Percentiles rank a stretch among this genome's conserved stretches.
phyloP scores from a whole-genome alignment of 30 jellyfish, hydroid and myxozoan genomes.

The Phacellophora camtschatica region DNA sequence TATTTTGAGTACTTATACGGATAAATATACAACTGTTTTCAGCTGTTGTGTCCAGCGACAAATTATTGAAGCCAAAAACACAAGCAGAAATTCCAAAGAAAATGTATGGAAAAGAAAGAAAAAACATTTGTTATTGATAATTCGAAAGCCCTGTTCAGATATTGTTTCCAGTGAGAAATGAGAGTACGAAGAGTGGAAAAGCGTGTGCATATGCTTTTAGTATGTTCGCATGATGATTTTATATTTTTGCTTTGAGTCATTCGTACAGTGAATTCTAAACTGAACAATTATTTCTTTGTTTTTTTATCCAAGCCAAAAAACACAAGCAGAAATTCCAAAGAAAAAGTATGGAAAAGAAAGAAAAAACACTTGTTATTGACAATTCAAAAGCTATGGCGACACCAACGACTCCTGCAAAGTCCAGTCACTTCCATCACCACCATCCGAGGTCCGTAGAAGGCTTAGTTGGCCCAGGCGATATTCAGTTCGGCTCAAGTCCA shows the following conservation, averaged over 20 bases:
- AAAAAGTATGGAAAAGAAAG: conserved; percentile 65
- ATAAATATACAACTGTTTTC: no score
- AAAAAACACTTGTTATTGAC: conserved; percentile 40
- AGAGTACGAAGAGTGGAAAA: no score
- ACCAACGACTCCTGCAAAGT: not conserved
- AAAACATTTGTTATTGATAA: conserved; percentile 44
- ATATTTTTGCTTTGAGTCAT: no score
- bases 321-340: conserved; percentile 51
- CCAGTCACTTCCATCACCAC: conserved; percentile 15
- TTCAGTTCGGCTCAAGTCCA: conserved; percentile 68
- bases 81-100: conserved; percentile 48
- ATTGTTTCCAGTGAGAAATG: no score
- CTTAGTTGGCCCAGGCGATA: conserved; percentile 96
- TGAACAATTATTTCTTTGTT: no score
- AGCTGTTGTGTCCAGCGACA: no score
- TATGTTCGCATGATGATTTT: no score
- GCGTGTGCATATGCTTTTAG: no score
- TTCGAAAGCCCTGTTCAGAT: conserved; percentile 42
- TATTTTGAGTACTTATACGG: no score
- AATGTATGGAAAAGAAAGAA: conserved; percentile 62
- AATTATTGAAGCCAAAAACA: no score
- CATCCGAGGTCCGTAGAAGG: conserved; percentile 85
- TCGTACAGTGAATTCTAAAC: no score
- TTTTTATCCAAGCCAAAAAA: conserved; percentile 30
- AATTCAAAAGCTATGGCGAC: conserved; percentile 42